Percentiles rank a stretch among this genome's conserved stretches.
Evolutionary conservation across 2,888 invertebrate genomes (phyloP).

Genomic region (Branchinecta sandiegonensis): DNA sequence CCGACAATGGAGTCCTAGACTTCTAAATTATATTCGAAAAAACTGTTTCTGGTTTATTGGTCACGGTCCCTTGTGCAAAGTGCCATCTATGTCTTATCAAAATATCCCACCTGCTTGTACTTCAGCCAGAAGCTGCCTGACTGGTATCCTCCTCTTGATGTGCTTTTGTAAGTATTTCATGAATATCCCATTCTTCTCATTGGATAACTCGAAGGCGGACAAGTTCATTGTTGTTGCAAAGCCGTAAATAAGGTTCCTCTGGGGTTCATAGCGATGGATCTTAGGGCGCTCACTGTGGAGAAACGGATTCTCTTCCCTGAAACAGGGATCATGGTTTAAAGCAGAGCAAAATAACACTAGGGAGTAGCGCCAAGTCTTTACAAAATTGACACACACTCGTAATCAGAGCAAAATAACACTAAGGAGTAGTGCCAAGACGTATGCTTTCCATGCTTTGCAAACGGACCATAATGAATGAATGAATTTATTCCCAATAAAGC

Average conservation of each 20-base stretch:
- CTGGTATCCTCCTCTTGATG: conserved; percentile 12
- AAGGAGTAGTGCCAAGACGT: no score
- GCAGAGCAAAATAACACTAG: neutral
- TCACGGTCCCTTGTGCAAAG: no score
- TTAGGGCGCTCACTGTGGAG: neutral
- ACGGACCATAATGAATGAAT: no score
- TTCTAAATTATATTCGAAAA: no score
- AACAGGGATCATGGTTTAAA: neutral
- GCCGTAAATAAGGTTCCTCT: conserved; percentile 16
- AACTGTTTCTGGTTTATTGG: no score
- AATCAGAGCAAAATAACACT: no score
- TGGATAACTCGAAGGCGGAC: conserved; percentile 15
- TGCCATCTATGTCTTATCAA: no score
- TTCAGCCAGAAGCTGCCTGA: conserved; percentile 15
- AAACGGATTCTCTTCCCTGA: neutral
- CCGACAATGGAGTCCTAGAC: no score
- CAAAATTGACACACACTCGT: no score
- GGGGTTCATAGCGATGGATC: neutral
- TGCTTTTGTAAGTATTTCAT: conserved; percentile 19
- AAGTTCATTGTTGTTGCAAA: conserved; percentile 19
- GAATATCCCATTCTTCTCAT: conserved; percentile 22
- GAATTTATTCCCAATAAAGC: no score
- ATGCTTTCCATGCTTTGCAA: no score
- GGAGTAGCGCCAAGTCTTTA: no score
- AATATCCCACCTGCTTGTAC: conserved; percentile 17